Base-by-base conservation (phyloP, 30 jellyfish, hydroid and myxozoan genomes). In the Calvadosia cruxmelitensis region DNA sequence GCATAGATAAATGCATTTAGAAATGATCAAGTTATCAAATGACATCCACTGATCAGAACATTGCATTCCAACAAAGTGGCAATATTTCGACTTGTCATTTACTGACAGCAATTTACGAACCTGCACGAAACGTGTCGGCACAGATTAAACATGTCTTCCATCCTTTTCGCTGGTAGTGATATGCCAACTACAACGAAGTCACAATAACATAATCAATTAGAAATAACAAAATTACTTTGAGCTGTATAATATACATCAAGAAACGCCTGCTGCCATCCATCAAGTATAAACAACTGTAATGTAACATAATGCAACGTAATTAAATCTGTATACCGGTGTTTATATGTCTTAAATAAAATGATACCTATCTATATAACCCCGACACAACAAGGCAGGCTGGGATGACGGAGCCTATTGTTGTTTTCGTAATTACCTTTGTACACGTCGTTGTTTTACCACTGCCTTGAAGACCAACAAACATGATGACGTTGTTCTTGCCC, bases 391-490 rank as follows among this genome's bases (percentile, higher is more conserved):
- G n/a, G n/a, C n/a, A n/a, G n/a, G n/a, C n/a, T n/a, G n/a, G n/a
- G n/a, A n/a, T n/a, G n/a, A n/a, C n/a, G n/a, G n/a, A n/a, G n/a
- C n/a, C n/a, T n/a, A n/a, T n/a, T n/a, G n/a, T n/a, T n/a, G n/a
- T n/a, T n/a, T n/a, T n/a, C n/a, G 27, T 7, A 12, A 25, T 33
- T 70, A 89, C 98, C 94, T 92, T 92, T n/a, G 99, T 92, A 50
- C 99, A 92, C 0, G 99, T 83, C 20, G 99, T 92, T 0, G 99
- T 92, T 66, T 92, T 92, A 2, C 99, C 99, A 84, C 99, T 92
- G 0, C 99, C 99, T 72, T 92, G 99, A 16, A 92, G 75, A 20
- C 99, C 99, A 67, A 92, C 99, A 92, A 92, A 92, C 99, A 92
- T 92, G n/a, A 92, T 84, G 67, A 92, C 99, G 75, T 92, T 84